Evolutionary conservation across 2,888 invertebrate species (phyloP), one percentile per base, ranked within the genome.

Genomic region (Andrena bicolor): DNA sequence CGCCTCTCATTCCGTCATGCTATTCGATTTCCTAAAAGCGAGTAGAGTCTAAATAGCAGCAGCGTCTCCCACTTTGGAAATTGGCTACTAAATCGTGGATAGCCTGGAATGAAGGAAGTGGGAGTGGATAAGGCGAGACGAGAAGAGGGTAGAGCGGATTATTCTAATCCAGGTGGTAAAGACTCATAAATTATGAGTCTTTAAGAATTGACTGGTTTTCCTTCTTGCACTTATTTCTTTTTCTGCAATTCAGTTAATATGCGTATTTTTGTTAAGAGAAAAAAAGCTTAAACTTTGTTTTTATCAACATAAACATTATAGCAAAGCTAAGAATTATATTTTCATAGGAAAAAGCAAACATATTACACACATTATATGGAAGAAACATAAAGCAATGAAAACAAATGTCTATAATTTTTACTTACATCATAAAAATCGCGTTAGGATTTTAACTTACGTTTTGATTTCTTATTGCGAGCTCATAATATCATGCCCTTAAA

Each of bases 31-130:
- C 86, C 86, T 89, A 86, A 88, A 90, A 90, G 84, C 86, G 83
- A 81, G 77, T 83, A 83, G 84, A 88, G 84, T 88, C 88, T 90
- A 90, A 90, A 91, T 90, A 90, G 84, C 78, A 90, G 89, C 89
- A 90, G 88, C 88, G 90, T 88, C 90, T 89, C 90, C 92, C 92
- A 93, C 92, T 93, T 93, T 92, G 81, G 90, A 91, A 93, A 92
- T 93, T 93, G 91, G 91, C 90, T 92, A 90, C 90, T 91, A 92
- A 92, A 92, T 92, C 91, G 90, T 85, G 69, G 83, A 88, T 63
- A 56, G 74, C 53, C n/a, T 49, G 64, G 41, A 35, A 58, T 41
- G 73, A 60, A 58, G 32, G 49, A 48, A 56, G 8, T 41, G 76
- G 69, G 75, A 32, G 30, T 48, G 56, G 64, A 35, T 48, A 41